Conservation (phyloP, 2,888 invertebrate genomes). For the Thecocarcelia acutangulata region DNA sequence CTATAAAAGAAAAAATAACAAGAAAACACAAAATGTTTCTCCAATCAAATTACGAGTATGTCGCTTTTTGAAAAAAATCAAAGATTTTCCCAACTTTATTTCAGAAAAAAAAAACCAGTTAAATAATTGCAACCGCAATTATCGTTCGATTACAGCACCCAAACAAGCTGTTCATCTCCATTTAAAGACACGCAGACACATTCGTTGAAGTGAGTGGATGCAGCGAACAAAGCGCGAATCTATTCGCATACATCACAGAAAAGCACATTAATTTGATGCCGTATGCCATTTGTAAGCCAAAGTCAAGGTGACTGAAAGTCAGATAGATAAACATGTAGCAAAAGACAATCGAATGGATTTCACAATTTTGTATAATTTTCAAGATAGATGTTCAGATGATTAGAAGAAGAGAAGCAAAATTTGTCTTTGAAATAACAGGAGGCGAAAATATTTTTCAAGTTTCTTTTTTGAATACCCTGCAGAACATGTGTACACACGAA, state of each 20-base stretch:
- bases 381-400: constrained; percentile 6
- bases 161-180: constrained; percentile 41
- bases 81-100: constrained; percentile 29
- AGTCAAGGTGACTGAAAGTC: constrained; percentile 59
- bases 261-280: constrained; percentile 22
- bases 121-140: constrained; percentile 50
- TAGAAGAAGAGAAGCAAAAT: constrained; percentile 37
- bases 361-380: constrained; percentile 10
- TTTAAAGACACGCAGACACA: constrained; percentile 35
- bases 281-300: constrained; percentile 41
- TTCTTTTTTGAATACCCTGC: neutral
- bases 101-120: constrained; percentile 35
- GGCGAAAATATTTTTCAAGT: neutral
- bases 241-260: neutral
- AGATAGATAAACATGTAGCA: constrained; percentile 9
- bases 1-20: constrained; percentile 3
- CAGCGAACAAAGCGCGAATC: neutral
- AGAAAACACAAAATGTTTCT: neutral
- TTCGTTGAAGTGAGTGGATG: neutral
- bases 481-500: neutral
- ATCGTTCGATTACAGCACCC: constrained; percentile 28
- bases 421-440: constrained; percentile 12
- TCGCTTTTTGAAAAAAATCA: neutral
- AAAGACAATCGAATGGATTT: constrained; percentile 27
- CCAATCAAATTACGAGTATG: neutral